phyloP scores from a whole-genome alignment of 2,888 invertebrate genomes.

The Pandemis corylana region DNA sequence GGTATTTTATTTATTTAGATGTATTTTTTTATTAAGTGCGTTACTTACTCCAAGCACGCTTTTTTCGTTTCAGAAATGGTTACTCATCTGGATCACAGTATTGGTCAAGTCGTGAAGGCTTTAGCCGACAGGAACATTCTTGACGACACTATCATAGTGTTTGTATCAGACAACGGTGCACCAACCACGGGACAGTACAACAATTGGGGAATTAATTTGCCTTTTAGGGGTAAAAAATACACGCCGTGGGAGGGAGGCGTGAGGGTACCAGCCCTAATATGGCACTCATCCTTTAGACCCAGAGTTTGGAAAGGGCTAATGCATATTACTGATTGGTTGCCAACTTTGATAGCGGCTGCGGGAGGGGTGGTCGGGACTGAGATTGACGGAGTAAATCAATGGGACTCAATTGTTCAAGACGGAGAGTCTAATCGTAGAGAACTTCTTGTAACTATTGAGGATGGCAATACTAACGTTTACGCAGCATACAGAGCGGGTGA shows the following conservation, averaged over 20 bases:
- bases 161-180: conserved; percentile 95
- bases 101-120: conserved; percentile 90
- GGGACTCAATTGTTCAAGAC: conserved; percentile 85
- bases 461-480: conserved; percentile 79
- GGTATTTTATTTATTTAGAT: too few relatives aligned
- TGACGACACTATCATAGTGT: conserved; percentile 93
- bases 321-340: conserved; percentile 94
- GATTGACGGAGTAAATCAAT: conserved; percentile 89
- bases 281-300: conserved; percentile 86
- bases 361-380: conserved; percentile 64
- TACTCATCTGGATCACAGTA: conserved; percentile 91
- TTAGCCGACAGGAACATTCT: conserved; percentile 88
- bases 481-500: conserved; percentile 85
- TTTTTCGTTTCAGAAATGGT: conserved; percentile 83
- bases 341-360: conserved; percentile 86
- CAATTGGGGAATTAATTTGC: conserved; percentile 92
- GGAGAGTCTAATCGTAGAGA: conserved; percentile 79
- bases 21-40: too few relatives aligned
- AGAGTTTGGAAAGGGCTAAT: conserved; percentile 86
- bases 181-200: conserved; percentile 90
- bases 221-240: conserved; percentile 91
- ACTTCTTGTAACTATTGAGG: conserved; percentile 84
- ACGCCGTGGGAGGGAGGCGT: conserved; percentile 95
- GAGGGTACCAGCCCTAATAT: conserved; percentile 90
- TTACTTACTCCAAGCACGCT: too few relatives aligned